A percentile compares a stretch with the other conserved stretches of the same genome.
Evolutionary conservation across 2,888 invertebrate species (phyloP).

Genomic region (Branchipolynoe longqiensis): DNA sequence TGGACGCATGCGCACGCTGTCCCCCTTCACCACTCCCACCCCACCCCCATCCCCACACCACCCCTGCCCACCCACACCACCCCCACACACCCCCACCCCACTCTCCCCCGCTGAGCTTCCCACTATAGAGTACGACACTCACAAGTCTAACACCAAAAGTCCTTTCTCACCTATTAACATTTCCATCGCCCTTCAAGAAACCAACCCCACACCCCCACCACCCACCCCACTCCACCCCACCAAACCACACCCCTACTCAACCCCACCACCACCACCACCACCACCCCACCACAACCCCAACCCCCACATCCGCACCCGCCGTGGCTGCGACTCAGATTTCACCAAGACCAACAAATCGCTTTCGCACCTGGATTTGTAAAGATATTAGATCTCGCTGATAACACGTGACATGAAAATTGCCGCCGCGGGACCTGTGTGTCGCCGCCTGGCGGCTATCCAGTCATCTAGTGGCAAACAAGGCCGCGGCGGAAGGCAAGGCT

Average conservation of each 20-base stretch:
- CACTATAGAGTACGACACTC: too few relatives aligned
- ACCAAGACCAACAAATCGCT: conserved; percentile 14
- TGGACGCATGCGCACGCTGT: conserved; percentile 18
- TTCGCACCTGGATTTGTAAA: conserved; percentile 49
- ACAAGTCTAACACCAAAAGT: too few relatives aligned
- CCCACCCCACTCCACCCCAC: not conserved
- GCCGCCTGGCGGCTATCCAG: not conserved
- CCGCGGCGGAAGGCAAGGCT: not conserved
- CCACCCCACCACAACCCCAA: not conserved
- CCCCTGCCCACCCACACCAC: too few relatives aligned
- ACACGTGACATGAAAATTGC: conserved; percentile 38
- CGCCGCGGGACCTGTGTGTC: conserved; percentile 22
- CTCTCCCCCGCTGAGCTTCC: too few relatives aligned
- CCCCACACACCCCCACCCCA: too few relatives aligned
- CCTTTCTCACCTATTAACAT: too few relatives aligned
- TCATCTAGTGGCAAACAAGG: not conserved
- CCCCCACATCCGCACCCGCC: too few relatives aligned
- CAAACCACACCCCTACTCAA: not conserved
- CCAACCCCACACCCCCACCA: too few relatives aligned
- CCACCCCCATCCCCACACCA: not conserved
- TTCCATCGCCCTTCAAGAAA: too few relatives aligned
- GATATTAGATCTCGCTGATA: conserved; percentile 47
- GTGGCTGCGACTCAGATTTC: conserved; percentile 1
- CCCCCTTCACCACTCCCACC: not conserved
- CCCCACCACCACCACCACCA: not conserved